These are phyloP conservation scores for Centropyge bicolor DNA, from an alignment of 2,797 vertebrate genomes.

Conservation along the genomic window DNA sequence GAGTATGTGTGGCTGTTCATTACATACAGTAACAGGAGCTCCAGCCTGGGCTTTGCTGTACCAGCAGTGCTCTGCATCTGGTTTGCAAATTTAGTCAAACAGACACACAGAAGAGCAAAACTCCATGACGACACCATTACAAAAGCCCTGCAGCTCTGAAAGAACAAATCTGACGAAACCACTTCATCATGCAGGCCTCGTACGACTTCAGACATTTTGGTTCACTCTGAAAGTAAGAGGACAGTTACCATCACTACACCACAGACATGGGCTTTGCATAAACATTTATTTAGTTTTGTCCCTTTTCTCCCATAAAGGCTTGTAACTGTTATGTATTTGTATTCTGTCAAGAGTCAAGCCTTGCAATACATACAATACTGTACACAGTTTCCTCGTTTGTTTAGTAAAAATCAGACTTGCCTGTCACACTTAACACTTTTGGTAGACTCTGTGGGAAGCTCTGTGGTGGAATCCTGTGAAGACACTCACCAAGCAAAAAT, in stretches of 20 bases:
- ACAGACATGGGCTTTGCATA: slow-evolving; percentile 73
- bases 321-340: slow-evolving; percentile 45
- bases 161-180: slow-evolving; percentile 42
- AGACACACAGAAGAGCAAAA: slow-evolving; percentile 44
- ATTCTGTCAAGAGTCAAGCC: slow-evolving; percentile 46
- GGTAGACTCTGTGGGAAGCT: slow-evolving; percentile 74
- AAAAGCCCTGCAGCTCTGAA: slow-evolving; percentile 56
- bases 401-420: slow-evolving; percentile 60
- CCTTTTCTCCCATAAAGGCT: slow-evolving; percentile 67
- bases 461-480: slow-evolving; percentile 56
- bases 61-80: slow-evolving; percentile 31
- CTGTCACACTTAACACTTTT: slow-evolving; percentile 58
- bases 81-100: slow-evolving; percentile 33
- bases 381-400: slow-evolving; percentile 50
- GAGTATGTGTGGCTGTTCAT: slow-evolving; percentile 27
- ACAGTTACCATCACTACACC: slow-evolving; percentile 53
- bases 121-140: slow-evolving; percentile 27
- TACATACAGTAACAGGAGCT: slow-evolving; percentile 13
- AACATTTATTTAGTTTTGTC: slow-evolving; percentile 69
- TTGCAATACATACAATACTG: slow-evolving; percentile 55
- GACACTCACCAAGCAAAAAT: slow-evolving; percentile 55
- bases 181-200: slow-evolving; percentile 30
- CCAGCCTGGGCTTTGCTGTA: slow-evolving; percentile 8
- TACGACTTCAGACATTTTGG: slow-evolving; percentile 24
- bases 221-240: slow-evolving; percentile 37